A percentile compares a stretch with the other conserved stretches of the same genome.
Conservation (phyloP, 2,797 vertebrate species). For the Podargus strigoides region DNA sequence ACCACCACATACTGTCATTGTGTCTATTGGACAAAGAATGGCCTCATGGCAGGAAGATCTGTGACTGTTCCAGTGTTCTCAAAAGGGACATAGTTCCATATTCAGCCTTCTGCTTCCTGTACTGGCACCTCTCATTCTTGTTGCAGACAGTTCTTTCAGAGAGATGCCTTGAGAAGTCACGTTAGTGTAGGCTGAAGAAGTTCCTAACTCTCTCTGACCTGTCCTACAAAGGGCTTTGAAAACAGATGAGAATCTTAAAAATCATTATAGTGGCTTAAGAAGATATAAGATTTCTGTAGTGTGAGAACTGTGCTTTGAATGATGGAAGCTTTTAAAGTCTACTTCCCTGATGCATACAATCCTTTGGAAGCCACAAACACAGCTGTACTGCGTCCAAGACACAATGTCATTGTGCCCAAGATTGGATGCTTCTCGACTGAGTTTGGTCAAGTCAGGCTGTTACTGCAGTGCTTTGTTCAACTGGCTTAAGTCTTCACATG, state of each 20-base stretch:
- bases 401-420: background rate
- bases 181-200: background rate
- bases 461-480: background rate
- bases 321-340: background rate
- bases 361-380: background rate
- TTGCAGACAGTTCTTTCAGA: background rate
- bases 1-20: too few species aligned
- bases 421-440: background rate
- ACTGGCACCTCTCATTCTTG: background rate
- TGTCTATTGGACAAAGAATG: background rate
- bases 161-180: background rate
- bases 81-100: background rate
- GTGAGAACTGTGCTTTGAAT: background rate
- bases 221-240: background rate
- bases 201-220: background rate
- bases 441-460: background rate
- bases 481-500: background rate
- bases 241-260: conserved; percentile 1
- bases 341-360: background rate
- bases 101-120: background rate
- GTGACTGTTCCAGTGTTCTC: background rate
- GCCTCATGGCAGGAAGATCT: background rate
- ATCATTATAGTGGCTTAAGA: background rate
- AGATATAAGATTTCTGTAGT: background rate
- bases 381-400: background rate